phyloP scores from a whole-genome alignment of 2,113 vertebrate species.

The Copsychus sechellarum region DNA sequence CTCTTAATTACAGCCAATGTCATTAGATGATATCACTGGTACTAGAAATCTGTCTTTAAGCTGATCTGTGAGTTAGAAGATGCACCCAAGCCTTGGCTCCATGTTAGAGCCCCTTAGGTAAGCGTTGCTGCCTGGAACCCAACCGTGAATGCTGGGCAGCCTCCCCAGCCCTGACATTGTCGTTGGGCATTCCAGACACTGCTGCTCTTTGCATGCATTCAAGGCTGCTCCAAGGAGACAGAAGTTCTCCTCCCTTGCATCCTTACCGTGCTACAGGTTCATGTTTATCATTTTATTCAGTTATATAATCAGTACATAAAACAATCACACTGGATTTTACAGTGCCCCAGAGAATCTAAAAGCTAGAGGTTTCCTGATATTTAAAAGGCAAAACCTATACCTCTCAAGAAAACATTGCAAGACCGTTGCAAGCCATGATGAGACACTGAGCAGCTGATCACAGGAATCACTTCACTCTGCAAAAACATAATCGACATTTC shows the following conservation, averaged over 20 bases:
- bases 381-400: background rate
- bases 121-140: background rate
- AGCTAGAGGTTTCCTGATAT: background rate
- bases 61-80: background rate
- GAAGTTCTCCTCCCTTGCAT: background rate
- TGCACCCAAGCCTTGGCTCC: background rate
- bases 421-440: background rate
- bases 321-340: background rate
- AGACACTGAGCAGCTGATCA: background rate
- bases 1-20: background rate
- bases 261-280: background rate
- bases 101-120: background rate
- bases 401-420: background rate
- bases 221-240: background rate
- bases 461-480: background rate
- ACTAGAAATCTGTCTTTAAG: background rate
- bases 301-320: slow-evolving; percentile 2
- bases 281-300: background rate
- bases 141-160: background rate
- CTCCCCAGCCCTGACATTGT: background rate
- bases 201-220: background rate
- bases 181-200: background rate
- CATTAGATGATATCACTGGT: background rate
- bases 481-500: background rate
- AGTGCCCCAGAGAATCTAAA: background rate